Evolutionary conservation across 2,797 vertebrate species (phyloP).

Genomic region (Neosalanx taihuensis): DNA sequence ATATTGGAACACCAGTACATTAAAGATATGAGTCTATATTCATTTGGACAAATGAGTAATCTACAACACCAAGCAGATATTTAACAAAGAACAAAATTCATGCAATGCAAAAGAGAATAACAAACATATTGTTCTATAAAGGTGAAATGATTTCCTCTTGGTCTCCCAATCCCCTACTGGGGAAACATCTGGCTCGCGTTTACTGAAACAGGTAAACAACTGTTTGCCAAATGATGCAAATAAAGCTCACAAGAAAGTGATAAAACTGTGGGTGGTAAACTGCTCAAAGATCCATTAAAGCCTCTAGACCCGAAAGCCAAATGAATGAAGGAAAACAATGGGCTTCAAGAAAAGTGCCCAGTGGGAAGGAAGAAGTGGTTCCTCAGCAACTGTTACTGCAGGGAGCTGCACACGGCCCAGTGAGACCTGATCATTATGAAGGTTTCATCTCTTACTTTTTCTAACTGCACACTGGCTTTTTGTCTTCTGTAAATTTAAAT

Average conservation of each 20-base stretch:
- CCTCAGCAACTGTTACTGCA: conserved; percentile 58
- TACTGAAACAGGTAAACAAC: conserved; percentile 57
- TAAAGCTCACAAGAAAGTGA: conserved; percentile 45
- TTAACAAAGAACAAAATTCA: neutral
- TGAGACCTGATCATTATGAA: conserved; percentile 45
- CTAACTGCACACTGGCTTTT: conserved; percentile 30
- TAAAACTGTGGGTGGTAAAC: conserved; percentile 37
- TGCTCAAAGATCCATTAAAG: conserved; percentile 42
- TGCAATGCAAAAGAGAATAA: conserved; percentile 12
- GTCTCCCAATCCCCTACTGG: conserved; percentile 55
- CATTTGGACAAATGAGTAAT: neutral
- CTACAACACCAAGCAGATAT: neutral
- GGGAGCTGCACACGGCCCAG: conserved; percentile 33
- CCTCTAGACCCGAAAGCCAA: conserved; percentile 42
- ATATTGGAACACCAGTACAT: neutral
- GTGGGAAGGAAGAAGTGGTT: conserved; percentile 47
- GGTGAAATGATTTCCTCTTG: conserved; percentile 42
- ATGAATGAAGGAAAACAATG: conserved; percentile 39
- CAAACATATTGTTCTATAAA: conserved; percentile 60
- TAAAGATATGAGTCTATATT: neutral
- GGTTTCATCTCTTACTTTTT: conserved; percentile 28
- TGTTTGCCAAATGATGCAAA: conserved; percentile 53
- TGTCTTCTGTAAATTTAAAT: conserved; percentile 31
- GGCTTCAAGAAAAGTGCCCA: conserved; percentile 26
- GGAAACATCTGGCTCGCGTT: conserved; percentile 51